Evolutionary conservation across 2,888 invertebrate genomes (phyloP), one percentile per base, ranked within the genome.

Genomic region (Hypsopygia costalis): DNA sequence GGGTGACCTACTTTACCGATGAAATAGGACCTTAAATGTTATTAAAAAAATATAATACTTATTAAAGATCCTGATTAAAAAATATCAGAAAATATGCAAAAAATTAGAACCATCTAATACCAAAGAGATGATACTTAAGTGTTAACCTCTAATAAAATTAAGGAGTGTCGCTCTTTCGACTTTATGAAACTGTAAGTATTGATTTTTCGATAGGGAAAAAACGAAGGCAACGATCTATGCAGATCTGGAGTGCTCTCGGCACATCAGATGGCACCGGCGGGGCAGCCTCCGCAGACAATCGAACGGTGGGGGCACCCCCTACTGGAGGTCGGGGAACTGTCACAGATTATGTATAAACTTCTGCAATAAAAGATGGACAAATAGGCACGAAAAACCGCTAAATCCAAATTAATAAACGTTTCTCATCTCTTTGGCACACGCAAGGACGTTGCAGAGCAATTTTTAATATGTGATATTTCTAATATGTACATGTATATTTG

Each of bases 161-260:
- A 78, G 69, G 74, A 78, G 72, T 80, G 80, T 79, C 81, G 61
- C 74, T 69, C 55, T 63, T 62, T 60, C 71, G 75, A 79, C 74
- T 85, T 79, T 82, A 81, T 78, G 75, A 80, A 82, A 75, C 75
- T 71, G 78, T 79, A 68, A 75, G 86, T 88, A 88, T 88, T 87
- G 87, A 88, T 88, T 88, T 87, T 87, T 72, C 80, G 87, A 88
- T 86, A 85, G 86, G 81, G 83, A 87, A 88, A 87, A 88, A 88
- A 87, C 79, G 86, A 86, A 86, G 87, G 80, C 87, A 85, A 85
- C 88, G 87, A 83, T 87, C 87, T 87, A 88, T 88, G 88, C 88
- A 88, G 88, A 88, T 88, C 88, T 88, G 86, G 81, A 87, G 88
- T 85, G 86, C 86, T 87, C 87, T 87, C 87, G 81, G 86, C 85